These are phyloP conservation scores for Pristionchus fissidentatus DNA, from an alignment of 2,888 invertebrate genomes.

Conservation along the genomic window DNA sequence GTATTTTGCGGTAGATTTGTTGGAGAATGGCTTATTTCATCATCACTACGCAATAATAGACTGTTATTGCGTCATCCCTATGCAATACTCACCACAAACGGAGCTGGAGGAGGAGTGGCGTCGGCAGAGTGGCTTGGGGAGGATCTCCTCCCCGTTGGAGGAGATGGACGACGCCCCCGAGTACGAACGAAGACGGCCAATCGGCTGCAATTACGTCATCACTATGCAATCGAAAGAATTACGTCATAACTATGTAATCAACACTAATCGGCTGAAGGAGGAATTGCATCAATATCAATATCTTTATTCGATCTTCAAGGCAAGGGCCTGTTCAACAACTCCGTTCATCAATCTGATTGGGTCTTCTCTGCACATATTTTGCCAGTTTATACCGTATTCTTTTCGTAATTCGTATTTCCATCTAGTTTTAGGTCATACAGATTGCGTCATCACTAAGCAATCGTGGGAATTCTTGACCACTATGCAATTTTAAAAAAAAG, in stretches of 20 bases:
- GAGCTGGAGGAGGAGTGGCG: constrained; percentile 58
- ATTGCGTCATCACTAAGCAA: not conserved
- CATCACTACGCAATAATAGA: not conserved
- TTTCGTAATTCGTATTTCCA: not conserved
- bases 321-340: constrained; percentile 7
- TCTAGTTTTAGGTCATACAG: not conserved
- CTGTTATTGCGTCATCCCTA: not conserved
- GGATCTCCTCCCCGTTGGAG: constrained; percentile 53
- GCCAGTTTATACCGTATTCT: not conserved
- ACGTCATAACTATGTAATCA: not conserved
- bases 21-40: too few relatives aligned
- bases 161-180: constrained; percentile 58
- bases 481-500: too few relatives aligned
- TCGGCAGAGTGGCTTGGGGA: constrained; percentile 71
- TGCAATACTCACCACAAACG: constrained; percentile 6
- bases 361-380: not conserved
- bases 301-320: constrained; percentile 13
- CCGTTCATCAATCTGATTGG: not conserved
- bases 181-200: constrained; percentile 55
- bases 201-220: constrained; percentile 23
- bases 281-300: not conserved
- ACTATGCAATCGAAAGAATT: not conserved
- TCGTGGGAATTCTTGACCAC: not conserved
- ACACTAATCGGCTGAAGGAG: not conserved
- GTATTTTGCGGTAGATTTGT: too few relatives aligned